Percentiles rank a stretch among this genome's conserved stretches.
Evolutionary conservation across 2,888 invertebrate species (phyloP).

Genomic region (Acanthopleura granulata): DNA sequence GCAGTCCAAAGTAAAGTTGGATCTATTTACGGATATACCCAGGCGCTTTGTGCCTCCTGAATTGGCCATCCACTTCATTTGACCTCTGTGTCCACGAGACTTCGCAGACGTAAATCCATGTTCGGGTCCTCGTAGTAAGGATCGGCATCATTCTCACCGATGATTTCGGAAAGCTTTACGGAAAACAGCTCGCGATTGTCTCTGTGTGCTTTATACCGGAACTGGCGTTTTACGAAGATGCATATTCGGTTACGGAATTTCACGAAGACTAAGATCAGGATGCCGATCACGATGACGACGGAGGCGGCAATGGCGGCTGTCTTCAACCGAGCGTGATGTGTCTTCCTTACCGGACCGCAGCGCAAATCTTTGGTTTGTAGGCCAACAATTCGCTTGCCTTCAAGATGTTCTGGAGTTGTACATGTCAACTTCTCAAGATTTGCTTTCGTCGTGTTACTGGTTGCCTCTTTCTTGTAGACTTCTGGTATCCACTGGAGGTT

Average conservation of each 20-base stretch:
- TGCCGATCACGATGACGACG: background rate
- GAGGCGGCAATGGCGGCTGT: background rate
- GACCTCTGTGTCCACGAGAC: too few relatives aligned
- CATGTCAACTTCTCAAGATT: background rate
- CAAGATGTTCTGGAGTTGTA: background rate
- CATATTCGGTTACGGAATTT: constrained; percentile 15
- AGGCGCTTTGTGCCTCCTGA: too few relatives aligned
- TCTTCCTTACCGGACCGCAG: background rate
- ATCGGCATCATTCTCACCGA: background rate
- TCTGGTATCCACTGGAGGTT: background rate
- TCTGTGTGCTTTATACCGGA: constrained; percentile 13
- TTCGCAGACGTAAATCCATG: background rate
- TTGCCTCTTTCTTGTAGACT: background rate
- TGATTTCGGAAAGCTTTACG: constrained; percentile 4
- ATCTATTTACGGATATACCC: too few relatives aligned
- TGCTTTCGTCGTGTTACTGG: background rate
- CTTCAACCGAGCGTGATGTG: background rate
- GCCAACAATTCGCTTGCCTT: background rate
- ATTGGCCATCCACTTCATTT: too few relatives aligned
- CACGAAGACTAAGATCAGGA: background rate
- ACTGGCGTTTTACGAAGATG: constrained; percentile 5
- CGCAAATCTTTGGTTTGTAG: background rate
- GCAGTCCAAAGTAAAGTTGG: too few relatives aligned
- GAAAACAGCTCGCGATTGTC: constrained; percentile 13
- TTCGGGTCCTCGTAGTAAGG: background rate